Evolutionary conservation across 92 coral and sea anemone genomes (phyloP).

Genomic region (Meandrina meandrites): DNA sequence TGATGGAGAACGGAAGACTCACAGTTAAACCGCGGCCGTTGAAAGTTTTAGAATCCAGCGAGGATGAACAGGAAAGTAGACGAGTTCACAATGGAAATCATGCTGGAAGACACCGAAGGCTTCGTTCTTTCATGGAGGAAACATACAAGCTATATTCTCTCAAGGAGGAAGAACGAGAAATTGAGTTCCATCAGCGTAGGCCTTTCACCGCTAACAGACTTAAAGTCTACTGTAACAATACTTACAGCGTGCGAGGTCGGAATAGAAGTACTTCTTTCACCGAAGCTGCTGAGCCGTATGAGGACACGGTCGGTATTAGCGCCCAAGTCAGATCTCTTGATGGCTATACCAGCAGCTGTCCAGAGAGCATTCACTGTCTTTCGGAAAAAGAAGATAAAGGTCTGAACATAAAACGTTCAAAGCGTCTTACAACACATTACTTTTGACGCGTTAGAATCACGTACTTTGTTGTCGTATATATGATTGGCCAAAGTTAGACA

Average conservation of each 20-base stretch:
- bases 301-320: neutral
- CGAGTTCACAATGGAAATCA: neutral
- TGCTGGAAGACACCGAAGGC: neutral
- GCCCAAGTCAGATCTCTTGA: constrained; percentile 19
- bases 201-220: neutral
- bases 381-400: constrained; percentile 28
- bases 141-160: constrained; percentile 10
- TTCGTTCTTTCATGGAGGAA: constrained; percentile 21
- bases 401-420: neutral
- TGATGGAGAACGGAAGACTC: neutral
- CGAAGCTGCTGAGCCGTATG: neutral
- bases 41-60: constrained; percentile 29
- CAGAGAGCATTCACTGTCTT: constrained; percentile 34
- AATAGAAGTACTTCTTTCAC: constrained; percentile 2
- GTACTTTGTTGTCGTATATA: neutral
- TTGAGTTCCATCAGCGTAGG: neutral
- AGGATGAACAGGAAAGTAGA: neutral
- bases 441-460: neutral
- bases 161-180: constrained; percentile 35
- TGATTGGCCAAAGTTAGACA: neutral
- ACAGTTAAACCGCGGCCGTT: constrained; percentile 1
- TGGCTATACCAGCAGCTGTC: constrained; percentile 44
- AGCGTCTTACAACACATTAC: constrained; percentile 13
- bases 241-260: neutral
- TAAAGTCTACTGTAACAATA: neutral